A percentile compares a stretch with the other conserved stretches of the same genome.
Conservation (phyloP, 2,797 vertebrate genomes). For the Poecilia velifera region DNA sequence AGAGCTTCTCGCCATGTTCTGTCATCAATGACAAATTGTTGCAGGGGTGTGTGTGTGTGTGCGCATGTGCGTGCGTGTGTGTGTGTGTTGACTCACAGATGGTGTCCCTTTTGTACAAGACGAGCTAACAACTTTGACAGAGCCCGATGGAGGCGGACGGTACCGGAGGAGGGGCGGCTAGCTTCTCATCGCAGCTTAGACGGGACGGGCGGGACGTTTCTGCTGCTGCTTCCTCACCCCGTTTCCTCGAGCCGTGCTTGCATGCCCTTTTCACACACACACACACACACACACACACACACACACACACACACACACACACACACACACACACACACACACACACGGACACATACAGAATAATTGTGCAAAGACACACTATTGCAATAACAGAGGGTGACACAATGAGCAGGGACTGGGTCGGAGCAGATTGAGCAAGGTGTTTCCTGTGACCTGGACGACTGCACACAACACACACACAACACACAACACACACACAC, state of each 20-base stretch:
- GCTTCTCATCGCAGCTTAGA: constrained; percentile 38
- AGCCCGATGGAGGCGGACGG: constrained; percentile 3
- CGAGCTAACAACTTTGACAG: constrained; percentile 48
- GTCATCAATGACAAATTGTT: constrained; percentile 42
- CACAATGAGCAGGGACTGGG: constrained; percentile 66
- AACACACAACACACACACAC: too few species aligned
- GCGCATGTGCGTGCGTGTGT: constrained; percentile 6
- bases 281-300: neutral
- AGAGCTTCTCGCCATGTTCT: constrained; percentile 15
- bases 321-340: neutral
- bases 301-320: neutral
- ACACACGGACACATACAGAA: neutral
- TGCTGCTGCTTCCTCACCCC: constrained; percentile 59
- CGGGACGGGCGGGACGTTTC: constrained; percentile 48
- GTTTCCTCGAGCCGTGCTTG: constrained; percentile 46
- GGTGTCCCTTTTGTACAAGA: constrained; percentile 44
- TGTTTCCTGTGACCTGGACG: constrained; percentile 78
- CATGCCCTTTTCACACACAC: neutral
- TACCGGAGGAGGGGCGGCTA: constrained; percentile 29
- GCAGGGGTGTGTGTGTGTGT: constrained; percentile 9
- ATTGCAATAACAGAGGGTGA: constrained; percentile 8
- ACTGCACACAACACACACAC: constrained; percentile 51
- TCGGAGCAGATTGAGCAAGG: constrained; percentile 69
- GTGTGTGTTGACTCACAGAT: constrained; percentile 41
- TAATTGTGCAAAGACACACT: neutral